Evolutionary conservation across 1,140 invertebrate species (phyloP).

Genomic region (Diachasmimorpha longicaudata): DNA sequence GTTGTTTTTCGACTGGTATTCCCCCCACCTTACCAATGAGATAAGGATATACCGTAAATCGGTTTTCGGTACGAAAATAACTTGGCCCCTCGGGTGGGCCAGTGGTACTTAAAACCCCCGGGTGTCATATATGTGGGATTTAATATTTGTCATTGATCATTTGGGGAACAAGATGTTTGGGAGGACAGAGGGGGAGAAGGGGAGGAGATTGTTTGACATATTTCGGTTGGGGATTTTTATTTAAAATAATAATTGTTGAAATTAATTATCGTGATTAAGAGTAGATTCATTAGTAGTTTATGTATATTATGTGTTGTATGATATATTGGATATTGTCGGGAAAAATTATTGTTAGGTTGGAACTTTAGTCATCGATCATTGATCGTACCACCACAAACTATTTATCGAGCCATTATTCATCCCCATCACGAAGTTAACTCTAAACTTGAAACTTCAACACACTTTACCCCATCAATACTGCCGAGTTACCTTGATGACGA

Average conservation of each 20-base stretch:
- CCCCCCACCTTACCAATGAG: not conserved
- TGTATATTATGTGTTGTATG: no score
- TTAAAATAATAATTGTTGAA: no score
- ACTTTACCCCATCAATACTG: not conserved
- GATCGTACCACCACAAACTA: not conserved
- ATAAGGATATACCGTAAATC: conserved; percentile 26
- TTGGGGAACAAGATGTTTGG: not conserved
- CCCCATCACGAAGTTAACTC: not conserved
- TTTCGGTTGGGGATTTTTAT: no score
- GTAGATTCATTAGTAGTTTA: no score
- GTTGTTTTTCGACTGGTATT: not conserved
- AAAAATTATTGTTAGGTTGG: no score
- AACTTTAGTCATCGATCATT: no score
- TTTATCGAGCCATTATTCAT: not conserved
- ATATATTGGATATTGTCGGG: no score
- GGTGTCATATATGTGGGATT: conserved; percentile 7
- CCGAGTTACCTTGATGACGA: conserved; percentile 25
- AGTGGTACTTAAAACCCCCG: not conserved
- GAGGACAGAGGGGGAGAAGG: not conserved
- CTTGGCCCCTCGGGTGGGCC: conserved; percentile 8
- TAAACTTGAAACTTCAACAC: not conserved
- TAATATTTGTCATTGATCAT: not conserved
- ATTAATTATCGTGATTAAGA: no score
- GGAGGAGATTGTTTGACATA: no score
- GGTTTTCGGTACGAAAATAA: conserved; percentile 22